Base-by-base conservation (phyloP, 1,140 invertebrate genomes). In the Luehdorfia chinensis region DNA sequence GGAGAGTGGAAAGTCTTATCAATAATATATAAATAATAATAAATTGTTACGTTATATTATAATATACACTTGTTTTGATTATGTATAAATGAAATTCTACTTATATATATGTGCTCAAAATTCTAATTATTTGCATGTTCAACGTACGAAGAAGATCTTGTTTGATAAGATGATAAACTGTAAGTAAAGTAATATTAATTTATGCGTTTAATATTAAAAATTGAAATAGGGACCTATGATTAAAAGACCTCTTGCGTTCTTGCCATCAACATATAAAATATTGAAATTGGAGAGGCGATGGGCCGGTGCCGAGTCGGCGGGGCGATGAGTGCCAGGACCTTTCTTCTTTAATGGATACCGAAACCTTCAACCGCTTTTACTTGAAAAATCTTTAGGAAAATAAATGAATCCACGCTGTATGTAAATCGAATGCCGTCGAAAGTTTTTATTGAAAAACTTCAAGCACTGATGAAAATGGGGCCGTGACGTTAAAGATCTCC, bases 401-500 rank as follows among this genome's bases (percentile, higher is more conserved):
- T 78, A 73, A 84, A 78, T 79, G 79, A 79, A 81, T 74, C 72
- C 72, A 72, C 70, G 69, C 68, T 70, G 70, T 83, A 81, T 83
- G 76, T 81, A 83, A 85, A 85, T 85, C 71, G 72, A 66, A 72
- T 56, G 52, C 60, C 74, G 65, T 74, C 51, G 61, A 74, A 85
- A 85, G 81, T 85, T 85, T 85, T 83, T 85, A 85, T 85, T 85
- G 77, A 83, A 85, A 85, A 85, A 85, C 81, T 85, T 85, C 70
- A 78, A 65, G 67, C 71, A 68, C 66, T 75, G 73, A 81, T 79
- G 75, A 75, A 79, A 83, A 79, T 80, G 68, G 68, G 59, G 59
- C 50, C 52, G 67, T 64, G 55, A 68, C 65, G 57, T 68, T 62
- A 66, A 69, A 71, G 66, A 70, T 76, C 61, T 71, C 60, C 55